Conservation (phyloP, 2,113 vertebrate species). For the Plecotus auritus region DNA sequence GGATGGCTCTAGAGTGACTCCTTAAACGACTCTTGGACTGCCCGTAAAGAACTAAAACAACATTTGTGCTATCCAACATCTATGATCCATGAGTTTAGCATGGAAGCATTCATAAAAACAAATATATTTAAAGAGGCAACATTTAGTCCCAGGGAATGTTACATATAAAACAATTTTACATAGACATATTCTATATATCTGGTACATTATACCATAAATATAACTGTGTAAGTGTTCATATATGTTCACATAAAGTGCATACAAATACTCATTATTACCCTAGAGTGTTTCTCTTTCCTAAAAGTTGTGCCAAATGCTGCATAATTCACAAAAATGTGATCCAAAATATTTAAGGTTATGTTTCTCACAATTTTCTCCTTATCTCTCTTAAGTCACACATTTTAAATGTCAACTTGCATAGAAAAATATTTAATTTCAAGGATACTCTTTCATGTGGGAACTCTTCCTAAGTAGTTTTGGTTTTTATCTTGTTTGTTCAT, state of each 20-base stretch:
- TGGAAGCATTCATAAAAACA: constrained; percentile 28
- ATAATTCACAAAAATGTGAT: constrained; percentile 78
- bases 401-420: constrained; percentile 80
- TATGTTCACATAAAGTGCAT: constrained; percentile 10
- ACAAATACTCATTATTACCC: constrained; percentile 51
- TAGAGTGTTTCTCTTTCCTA: constrained; percentile 55
- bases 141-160: constrained; percentile 45
- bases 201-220: constrained; percentile 17
- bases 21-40: constrained; percentile 74
- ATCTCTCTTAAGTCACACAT: constrained; percentile 75
- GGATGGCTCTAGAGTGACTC: constrained; percentile 74
- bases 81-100: constrained; percentile 44
- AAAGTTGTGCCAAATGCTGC: constrained; percentile 76
- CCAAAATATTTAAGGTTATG: constrained; percentile 84
- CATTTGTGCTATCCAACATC: not conserved
- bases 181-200: constrained; percentile 34
- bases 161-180: constrained; percentile 33
- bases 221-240: not conserved
- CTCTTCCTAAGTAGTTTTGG: constrained; percentile 46
- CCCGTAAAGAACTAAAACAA: constrained; percentile 67
- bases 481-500: not conserved
- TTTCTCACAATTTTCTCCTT: constrained; percentile 83
- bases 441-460: constrained; percentile 72
- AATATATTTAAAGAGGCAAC: not conserved
- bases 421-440: constrained; percentile 80